A percentile compares a stretch with the other conserved stretches of the same genome.
These are phyloP conservation scores for Phrynocephalus versicolor DNA, from an alignment of 2,113 vertebrate genomes.

Conservation along the genomic window DNA sequence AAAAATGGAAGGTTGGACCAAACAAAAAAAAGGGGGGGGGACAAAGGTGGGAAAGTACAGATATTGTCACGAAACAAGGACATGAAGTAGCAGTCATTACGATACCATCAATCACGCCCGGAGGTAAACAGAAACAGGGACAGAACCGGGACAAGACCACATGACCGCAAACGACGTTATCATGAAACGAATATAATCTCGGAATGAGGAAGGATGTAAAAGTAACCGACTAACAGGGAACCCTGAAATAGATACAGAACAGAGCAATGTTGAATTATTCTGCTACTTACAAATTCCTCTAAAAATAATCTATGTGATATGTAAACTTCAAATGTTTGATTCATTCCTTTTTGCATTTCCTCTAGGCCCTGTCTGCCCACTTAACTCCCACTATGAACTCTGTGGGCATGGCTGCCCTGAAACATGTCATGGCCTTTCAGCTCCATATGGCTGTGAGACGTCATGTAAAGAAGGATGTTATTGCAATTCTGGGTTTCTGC, in stretches of 20 bases:
- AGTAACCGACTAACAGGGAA: not conserved
- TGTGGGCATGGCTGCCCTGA: conserved; percentile 65
- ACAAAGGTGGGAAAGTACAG: no score
- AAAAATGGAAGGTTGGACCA: no score
- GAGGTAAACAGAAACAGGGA: no score
- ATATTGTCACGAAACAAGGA: no score
- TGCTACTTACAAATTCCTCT: not conserved
- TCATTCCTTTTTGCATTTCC: not conserved
- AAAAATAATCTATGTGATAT: not conserved
- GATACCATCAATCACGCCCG: no score
- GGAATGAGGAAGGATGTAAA: no score
- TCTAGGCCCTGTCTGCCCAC: conserved; percentile 55
- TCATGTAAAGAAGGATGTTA: conserved; percentile 63
- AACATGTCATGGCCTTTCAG: conserved; percentile 45
- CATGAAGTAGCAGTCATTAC: no score
- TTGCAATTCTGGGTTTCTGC: conserved; percentile 61
- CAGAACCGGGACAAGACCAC: no score
- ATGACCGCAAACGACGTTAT: no score
- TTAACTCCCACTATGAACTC: conserved; percentile 68
- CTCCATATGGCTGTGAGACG: conserved; percentile 26
- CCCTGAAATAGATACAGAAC: not conserved
- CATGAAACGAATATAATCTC: no score
- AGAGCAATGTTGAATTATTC: not conserved
- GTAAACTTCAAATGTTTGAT: not conserved
- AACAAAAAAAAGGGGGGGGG: no score